Percentiles rank a stretch among this genome's conserved stretches.
phyloP scores from a whole-genome alignment of 2,888 invertebrate species.

The Parnassius apollo region DNA sequence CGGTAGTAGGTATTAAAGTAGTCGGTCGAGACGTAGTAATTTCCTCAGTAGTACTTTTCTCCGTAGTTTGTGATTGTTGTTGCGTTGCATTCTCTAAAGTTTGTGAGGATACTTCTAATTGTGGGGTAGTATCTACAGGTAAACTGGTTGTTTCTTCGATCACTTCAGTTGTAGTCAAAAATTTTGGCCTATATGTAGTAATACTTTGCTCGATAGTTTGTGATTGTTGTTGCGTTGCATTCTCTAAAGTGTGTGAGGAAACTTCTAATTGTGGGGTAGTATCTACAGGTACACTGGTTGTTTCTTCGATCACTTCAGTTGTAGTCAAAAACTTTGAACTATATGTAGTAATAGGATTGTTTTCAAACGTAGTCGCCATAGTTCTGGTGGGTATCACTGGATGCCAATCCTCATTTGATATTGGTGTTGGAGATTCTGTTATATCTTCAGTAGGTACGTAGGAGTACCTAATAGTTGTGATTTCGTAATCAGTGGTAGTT shows the following conservation, averaged over 20 bases:
- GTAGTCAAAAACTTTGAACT: constrained; percentile 62
- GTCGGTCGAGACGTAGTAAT: constrained; percentile 45
- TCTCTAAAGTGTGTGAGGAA: constrained; percentile 55
- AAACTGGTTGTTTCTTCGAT: constrained; percentile 54
- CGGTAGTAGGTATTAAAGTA: constrained; percentile 33
- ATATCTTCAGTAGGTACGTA: constrained; percentile 60
- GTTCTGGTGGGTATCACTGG: constrained; percentile 56
- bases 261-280: constrained; percentile 55
- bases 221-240: constrained; percentile 38
- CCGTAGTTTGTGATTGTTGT: constrained; percentile 30
- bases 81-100: constrained; percentile 45
- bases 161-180: constrained; percentile 51
- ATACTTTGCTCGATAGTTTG: constrained; percentile 35
- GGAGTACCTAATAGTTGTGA: constrained; percentile 72
- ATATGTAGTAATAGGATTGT: constrained; percentile 66
- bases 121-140: constrained; percentile 51
- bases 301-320: constrained; percentile 51
- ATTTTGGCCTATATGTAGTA: constrained; percentile 71
- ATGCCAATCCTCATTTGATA: constrained; percentile 54
- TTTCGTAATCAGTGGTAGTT: constrained; percentile 60
- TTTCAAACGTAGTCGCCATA: constrained; percentile 48
- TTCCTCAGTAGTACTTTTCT: constrained; percentile 34
- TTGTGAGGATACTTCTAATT: constrained; percentile 62
- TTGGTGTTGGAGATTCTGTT: constrained; percentile 41
- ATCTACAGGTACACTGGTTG: constrained; percentile 52